Percentiles rank a stretch among this genome's conserved stretches.
Evolutionary conservation across 1,140 invertebrate genomes (phyloP).

Genomic region (Euglossa dilemma): DNA sequence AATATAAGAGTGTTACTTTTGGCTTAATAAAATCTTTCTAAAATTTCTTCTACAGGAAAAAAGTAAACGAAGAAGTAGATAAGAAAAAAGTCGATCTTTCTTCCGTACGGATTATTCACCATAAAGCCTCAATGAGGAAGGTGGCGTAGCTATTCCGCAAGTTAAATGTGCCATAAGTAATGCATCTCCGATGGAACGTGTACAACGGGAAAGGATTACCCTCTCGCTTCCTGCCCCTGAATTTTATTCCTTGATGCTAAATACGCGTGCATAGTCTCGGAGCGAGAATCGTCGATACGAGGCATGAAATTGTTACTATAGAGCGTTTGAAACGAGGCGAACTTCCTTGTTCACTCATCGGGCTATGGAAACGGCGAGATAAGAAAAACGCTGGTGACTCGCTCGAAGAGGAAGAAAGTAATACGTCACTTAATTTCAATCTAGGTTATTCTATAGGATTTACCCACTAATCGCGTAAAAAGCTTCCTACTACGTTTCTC

Average conservation of each 20-base stretch:
- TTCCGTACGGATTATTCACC: constrained; percentile 43
- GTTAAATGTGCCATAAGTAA: constrained; percentile 70
- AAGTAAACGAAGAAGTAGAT: neutral
- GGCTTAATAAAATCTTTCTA: neutral
- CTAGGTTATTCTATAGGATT: neutral
- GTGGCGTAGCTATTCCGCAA: constrained; percentile 29
- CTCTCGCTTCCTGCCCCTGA: constrained; percentile 29
- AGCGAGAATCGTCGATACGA: neutral
- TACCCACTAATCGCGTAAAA: neutral
- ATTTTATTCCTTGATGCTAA: constrained; percentile 39
- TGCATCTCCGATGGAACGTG: constrained; percentile 63
- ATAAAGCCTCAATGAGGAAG: constrained; percentile 55
- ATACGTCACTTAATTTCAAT: neutral
- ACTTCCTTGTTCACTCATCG: neutral
- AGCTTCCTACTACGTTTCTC: constrained; percentile 1
- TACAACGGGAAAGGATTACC: constrained; percentile 57
- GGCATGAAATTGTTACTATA: neutral
- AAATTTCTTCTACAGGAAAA: neutral
- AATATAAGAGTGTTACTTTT: neutral
- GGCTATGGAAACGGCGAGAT: too few relatives aligned
- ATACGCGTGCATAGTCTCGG: constrained; percentile 1
- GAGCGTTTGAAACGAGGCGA: neutral
- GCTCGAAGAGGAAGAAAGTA: neutral
- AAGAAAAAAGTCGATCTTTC: constrained; percentile 13
- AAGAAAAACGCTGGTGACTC: neutral